These are phyloP conservation scores for Discoglossus pictus DNA, from an alignment of 2,797 vertebrate genomes.

Conservation along the genomic window DNA sequence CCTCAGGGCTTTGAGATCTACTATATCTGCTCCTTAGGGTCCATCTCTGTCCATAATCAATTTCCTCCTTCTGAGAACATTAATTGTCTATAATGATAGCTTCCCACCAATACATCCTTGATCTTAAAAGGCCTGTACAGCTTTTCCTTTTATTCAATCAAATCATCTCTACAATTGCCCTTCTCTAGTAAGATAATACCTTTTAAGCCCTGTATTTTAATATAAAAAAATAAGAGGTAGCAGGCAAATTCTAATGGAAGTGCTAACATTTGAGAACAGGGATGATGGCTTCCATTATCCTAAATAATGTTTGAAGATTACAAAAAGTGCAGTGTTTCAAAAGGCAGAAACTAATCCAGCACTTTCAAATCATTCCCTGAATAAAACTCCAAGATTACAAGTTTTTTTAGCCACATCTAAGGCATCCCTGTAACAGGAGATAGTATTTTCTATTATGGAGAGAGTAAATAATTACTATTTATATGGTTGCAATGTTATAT, in stretches of 20 bases:
- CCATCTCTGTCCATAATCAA: constrained; percentile 90
- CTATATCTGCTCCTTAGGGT: constrained; percentile 78
- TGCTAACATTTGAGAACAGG: constrained; percentile 77
- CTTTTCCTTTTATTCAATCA: constrained; percentile 89
- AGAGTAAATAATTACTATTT: too few species aligned
- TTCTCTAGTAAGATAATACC: constrained; percentile 87
- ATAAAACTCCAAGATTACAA: constrained; percentile 72
- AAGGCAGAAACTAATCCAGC: constrained; percentile 79
- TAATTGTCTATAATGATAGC: constrained; percentile 97
- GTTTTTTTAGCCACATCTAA: constrained; percentile 60
- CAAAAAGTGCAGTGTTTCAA: constrained; percentile 81
- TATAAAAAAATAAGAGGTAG: constrained; percentile 89
- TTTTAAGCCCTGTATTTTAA: constrained; percentile 91
- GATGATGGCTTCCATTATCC: constrained; percentile 88
- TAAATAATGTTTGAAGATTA: constrained; percentile 91
- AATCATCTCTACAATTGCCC: constrained; percentile 86
- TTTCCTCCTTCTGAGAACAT: constrained; percentile 82
- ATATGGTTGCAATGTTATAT: too few species aligned
- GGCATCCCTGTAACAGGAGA: constrained; percentile 65
- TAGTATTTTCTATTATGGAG: constrained; percentile 68
- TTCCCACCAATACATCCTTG: constrained; percentile 91
- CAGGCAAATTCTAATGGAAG: constrained; percentile 81
- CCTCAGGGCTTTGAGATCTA: constrained; percentile 75
- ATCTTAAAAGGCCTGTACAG: constrained; percentile 83
- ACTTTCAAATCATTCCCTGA: constrained; percentile 76